These are phyloP conservation scores for Proteles cristata DNA, from an alignment of 2,113 vertebrate genomes.

Conservation along the genomic window DNA sequence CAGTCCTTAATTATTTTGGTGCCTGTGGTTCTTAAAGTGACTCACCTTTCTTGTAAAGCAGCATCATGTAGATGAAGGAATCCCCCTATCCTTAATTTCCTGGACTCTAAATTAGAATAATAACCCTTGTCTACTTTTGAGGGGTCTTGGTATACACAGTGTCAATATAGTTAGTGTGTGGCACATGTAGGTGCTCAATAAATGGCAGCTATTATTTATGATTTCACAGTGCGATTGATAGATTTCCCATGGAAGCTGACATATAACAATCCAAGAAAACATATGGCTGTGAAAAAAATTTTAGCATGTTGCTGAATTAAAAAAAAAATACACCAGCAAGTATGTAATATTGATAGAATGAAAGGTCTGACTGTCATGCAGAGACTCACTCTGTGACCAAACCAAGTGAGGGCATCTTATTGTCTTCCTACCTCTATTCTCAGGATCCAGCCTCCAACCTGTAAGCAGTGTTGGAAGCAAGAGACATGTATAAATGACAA, in stretches of 20 bases:
- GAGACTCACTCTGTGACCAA: background rate
- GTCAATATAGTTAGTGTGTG: background rate
- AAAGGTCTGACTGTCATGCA: background rate
- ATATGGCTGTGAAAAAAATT: background rate
- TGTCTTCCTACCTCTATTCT: background rate
- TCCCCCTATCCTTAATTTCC: background rate
- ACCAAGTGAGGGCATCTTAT: background rate
- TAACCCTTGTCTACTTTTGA: background rate
- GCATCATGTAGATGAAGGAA: background rate
- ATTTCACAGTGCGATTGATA: background rate
- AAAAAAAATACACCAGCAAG: background rate
- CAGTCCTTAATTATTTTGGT: slow-evolving; percentile 41
- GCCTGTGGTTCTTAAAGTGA: background rate
- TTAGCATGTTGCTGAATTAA: background rate
- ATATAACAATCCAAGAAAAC: background rate
- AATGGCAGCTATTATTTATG: background rate
- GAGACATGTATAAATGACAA: background rate
- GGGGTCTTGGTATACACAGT: background rate
- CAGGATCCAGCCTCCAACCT: background rate
- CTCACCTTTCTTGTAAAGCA: background rate
- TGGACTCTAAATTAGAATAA: slow-evolving; percentile 1
- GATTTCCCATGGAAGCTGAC: background rate
- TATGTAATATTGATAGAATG: background rate
- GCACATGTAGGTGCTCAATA: background rate
- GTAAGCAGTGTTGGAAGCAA: background rate